Percentiles rank a stretch among this genome's conserved stretches.
phyloP scores from a whole-genome alignment of 1,140 invertebrate species.

The Papilio dardanus region DNA sequence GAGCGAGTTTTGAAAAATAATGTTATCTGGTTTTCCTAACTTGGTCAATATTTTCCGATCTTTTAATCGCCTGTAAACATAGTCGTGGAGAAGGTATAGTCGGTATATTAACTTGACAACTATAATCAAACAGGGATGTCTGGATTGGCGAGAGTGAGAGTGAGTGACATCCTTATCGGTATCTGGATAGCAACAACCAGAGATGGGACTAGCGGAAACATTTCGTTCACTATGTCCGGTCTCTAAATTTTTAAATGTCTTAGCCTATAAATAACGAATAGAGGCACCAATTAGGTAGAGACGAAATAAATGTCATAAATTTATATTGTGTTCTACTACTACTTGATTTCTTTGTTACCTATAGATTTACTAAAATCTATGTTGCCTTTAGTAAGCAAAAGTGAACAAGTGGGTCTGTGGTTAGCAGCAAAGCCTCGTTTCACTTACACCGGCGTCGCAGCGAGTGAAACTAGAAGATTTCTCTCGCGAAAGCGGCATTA shows the following conservation, averaged over 20 bases:
- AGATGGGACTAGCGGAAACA: too few species aligned
- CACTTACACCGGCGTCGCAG: constrained; percentile 50
- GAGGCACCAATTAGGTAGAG: not conserved
- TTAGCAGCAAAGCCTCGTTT: constrained; percentile 54
- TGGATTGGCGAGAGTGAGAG: too few species aligned
- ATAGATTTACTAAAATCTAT: not conserved
- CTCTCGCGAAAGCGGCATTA: constrained; percentile 70
- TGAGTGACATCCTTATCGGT: too few species aligned
- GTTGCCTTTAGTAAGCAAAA: constrained; percentile 31
- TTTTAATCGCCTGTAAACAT: too few species aligned
- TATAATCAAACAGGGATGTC: too few species aligned
- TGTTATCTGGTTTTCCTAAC: not conserved
- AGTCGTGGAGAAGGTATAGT: too few species aligned
- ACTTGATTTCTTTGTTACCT: not conserved
- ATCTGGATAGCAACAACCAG: too few species aligned
- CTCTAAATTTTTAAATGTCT: too few species aligned
- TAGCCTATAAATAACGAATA: too few species aligned
- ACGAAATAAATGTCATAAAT: not conserved
- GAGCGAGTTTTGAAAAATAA: not conserved
- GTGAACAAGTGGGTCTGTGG: constrained; percentile 30
- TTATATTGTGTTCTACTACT: not conserved
- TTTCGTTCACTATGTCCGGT: too few species aligned
- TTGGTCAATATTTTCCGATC: not conserved
- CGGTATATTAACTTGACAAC: too few species aligned
- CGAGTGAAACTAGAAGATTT: constrained; percentile 73